phyloP scores from a whole-genome alignment of 37 sponge, comb jelly and placozoan species.

The Halisarca cf. caerulea region DNA sequence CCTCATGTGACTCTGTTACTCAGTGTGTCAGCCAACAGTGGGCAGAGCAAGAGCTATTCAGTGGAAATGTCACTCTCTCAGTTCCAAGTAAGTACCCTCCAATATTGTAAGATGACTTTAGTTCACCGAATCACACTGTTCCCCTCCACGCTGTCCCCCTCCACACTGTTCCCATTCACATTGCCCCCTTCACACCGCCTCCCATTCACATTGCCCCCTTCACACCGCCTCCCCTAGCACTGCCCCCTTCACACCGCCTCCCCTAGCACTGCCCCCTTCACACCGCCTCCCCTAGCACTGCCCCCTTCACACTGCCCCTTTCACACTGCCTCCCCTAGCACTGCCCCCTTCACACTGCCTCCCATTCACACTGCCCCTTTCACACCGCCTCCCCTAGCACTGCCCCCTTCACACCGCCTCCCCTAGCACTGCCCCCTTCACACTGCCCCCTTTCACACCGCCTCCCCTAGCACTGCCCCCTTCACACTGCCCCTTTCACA shows the following conservation, averaged over 20 bases:
- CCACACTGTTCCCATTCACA: neutral
- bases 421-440: neutral
- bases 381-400: neutral
- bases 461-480: too few relatives aligned
- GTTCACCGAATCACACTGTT: too few relatives aligned
- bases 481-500: too few relatives aligned
- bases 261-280: neutral
- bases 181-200: neutral
- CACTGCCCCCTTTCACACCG: too few relatives aligned
- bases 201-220: neutral
- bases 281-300: neutral
- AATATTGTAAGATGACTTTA: too few relatives aligned
- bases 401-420: neutral
- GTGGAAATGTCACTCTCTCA: constrained; percentile 68
- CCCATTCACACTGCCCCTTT: neutral
- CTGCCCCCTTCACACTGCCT: neutral
- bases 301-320: neutral
- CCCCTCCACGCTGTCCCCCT: neutral
- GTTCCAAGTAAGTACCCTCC: constrained; percentile 82
- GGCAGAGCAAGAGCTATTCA: constrained; percentile 24
- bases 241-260: neutral
- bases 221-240: neutral
- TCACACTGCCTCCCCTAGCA: neutral
- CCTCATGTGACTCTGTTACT: constrained; percentile 76
- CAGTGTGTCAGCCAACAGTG: constrained; percentile 36